Base-by-base conservation (phyloP, 2,797 vertebrate genomes). In the Buphagus erythrorhynchus region DNA sequence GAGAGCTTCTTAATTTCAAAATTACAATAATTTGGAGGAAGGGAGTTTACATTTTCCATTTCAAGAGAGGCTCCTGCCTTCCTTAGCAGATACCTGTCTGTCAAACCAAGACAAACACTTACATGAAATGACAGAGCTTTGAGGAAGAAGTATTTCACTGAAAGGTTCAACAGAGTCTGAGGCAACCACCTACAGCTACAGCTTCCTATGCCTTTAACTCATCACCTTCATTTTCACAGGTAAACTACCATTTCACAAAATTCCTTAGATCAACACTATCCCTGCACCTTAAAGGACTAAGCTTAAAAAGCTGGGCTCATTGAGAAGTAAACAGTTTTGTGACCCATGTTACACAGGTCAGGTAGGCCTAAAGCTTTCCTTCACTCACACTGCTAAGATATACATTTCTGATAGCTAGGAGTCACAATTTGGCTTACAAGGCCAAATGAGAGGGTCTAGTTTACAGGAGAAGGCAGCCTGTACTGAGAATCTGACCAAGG, bases 181-280 rank as follows among this genome's bases (percentile, higher is more conserved):
- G 76, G 83, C 84, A 92, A 79, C 55, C 58, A 95, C 58, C 81
- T 77, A 91, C 58, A 94, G 42, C 81, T 80, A 85, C 21, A 93
- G 73, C 35, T 78, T 87, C 76, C 82, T 86, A 73, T 51, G 48
- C 59, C 65, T 91, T 95, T 78, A 88, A n/a, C 21, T 89, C 63
- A 48, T 54, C 16, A 85, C 65, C 33, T 76, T 52, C 0, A 8
- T 77, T 92, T 92, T 85, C 81, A 92, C 45, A 87, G 66, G 84
- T 45, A 31, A 92, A 86, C 69, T 83, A 91, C 22, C 40, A 73
- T 82, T 84, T 79, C 76, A 88, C 68, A 95, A 55, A 92, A 59
- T 31, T 82, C 48, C 54, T 83, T 52, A 82, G 54, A 55, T 54
- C 83, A 78, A 61, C 49, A 43, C 67, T 73, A 89, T 38, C 65